Conservation (phyloP, 2,888 invertebrate species). For the Dicyrtoma fusca region DNA sequence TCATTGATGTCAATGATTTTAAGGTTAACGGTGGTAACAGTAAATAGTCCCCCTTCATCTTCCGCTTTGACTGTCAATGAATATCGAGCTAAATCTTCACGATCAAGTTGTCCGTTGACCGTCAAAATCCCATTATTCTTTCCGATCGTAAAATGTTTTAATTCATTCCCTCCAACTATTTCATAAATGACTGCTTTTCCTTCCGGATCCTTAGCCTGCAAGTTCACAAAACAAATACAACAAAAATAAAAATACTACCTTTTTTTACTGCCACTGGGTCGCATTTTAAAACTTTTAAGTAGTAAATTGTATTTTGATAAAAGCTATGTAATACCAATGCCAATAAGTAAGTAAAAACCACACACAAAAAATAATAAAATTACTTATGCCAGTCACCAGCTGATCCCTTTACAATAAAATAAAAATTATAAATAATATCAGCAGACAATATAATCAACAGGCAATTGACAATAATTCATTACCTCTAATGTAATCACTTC, state of each 20-base stretch:
- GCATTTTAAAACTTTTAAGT: background rate
- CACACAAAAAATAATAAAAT: background rate
- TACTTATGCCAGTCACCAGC: background rate
- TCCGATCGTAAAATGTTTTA: constrained; percentile 85
- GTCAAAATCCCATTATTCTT: constrained; percentile 85
- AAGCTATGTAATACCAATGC: background rate
- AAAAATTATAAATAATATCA: too few species aligned
- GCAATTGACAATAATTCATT: constrained; percentile 27
- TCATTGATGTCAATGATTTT: constrained; percentile 90
- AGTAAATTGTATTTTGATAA: background rate
- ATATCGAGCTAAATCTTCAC: constrained; percentile 86
- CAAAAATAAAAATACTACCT: too few species aligned
- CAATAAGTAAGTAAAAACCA: background rate
- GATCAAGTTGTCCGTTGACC: constrained; percentile 80
- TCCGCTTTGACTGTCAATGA: constrained; percentile 82
- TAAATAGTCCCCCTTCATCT: constrained; percentile 79
- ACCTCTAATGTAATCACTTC: constrained; percentile 57
- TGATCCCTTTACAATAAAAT: background rate
- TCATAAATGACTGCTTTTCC: constrained; percentile 76
- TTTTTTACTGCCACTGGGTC: background rate
- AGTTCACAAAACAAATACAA: background rate
- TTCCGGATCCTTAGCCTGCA: constrained; percentile 54
- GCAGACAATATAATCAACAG: constrained; percentile 11
- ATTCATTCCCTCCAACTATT: constrained; percentile 84
- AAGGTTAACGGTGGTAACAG: constrained; percentile 82